Percentiles rank a stretch among this genome's conserved stretches.
Evolutionary conservation across 2,113 vertebrate species (phyloP).

Genomic region (Rattus norvegicus): DNA sequence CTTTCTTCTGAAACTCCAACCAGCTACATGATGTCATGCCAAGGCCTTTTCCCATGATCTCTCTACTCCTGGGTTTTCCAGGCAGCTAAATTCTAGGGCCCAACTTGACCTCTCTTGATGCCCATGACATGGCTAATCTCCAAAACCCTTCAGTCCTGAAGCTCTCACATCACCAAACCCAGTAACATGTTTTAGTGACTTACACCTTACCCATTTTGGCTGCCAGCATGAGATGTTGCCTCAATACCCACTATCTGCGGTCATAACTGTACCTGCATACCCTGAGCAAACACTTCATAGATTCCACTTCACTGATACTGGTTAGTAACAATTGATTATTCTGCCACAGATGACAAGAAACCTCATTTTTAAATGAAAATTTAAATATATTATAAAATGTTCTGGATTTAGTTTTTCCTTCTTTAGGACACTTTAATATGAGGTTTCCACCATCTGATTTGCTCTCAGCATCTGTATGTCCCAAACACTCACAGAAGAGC

Average conservation of each 20-base stretch:
- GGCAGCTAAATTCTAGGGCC: too few relatives aligned
- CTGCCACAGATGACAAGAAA: neutral
- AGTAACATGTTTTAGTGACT: neutral
- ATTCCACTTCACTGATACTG: neutral
- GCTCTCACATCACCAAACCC: neutral
- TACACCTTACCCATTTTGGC: neutral
- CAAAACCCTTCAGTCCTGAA: neutral
- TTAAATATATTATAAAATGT: neutral
- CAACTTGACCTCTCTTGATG: too few relatives aligned
- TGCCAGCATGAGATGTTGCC: neutral
- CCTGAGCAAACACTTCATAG: neutral
- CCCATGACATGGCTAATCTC: neutral
- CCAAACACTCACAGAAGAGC: neutral
- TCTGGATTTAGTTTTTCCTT: neutral
- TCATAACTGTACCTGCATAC: neutral
- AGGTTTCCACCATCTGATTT: neutral
- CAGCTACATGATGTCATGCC: neutral
- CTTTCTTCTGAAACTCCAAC: neutral
- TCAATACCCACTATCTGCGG: neutral
- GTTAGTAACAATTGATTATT: neutral
- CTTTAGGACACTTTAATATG: neutral
- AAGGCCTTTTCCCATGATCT: neutral
- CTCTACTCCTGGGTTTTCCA: neutral
- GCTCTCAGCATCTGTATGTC: neutral
- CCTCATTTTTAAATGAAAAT: neutral